A percentile compares a stretch with the other conserved stretches of the same genome.
Conservation (phyloP, 2,797 vertebrate species). For the Arvicola amphibius region DNA sequence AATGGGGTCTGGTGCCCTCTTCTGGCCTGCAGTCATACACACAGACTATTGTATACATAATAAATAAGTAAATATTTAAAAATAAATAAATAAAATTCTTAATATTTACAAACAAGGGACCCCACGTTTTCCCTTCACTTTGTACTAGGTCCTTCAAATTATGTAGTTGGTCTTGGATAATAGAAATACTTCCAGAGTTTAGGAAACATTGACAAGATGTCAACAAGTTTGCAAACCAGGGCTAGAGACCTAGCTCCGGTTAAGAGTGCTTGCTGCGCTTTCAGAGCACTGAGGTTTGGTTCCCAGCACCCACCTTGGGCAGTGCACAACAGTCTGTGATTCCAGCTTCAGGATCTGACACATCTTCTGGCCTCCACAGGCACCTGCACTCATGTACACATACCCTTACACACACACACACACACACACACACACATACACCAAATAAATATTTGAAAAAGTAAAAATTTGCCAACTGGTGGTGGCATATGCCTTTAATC, state of each 20-base stretch:
- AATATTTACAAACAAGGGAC: not conserved
- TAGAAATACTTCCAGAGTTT: conserved; percentile 24
- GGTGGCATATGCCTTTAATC: too few relatives aligned
- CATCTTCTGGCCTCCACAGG: not conserved
- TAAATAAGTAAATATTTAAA: too few relatives aligned
- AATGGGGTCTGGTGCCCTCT: too few relatives aligned
- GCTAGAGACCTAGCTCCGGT: not conserved
- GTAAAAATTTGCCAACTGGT: too few relatives aligned
- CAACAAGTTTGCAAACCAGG: not conserved
- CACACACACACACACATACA: not conserved
- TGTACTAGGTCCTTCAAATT: not conserved
- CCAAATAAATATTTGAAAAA: not conserved
- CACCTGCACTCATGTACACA: not conserved
- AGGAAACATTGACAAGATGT: not conserved
- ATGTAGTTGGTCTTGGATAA: not conserved
- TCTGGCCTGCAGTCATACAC: too few relatives aligned
- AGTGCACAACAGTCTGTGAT: not conserved
- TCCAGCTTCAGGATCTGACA: not conserved
- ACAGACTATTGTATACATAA: too few relatives aligned
- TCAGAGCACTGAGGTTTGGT: too few relatives aligned
- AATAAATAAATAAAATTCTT: conserved; percentile 57
- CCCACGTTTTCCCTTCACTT: not conserved
- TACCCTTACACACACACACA: not conserved
- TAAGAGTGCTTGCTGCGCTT: not conserved
- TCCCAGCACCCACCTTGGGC: not conserved